These are phyloP conservation scores for Pycnomerus fuliginosus DNA, from an alignment of 2,888 invertebrate genomes.

Conservation along the genomic window DNA sequence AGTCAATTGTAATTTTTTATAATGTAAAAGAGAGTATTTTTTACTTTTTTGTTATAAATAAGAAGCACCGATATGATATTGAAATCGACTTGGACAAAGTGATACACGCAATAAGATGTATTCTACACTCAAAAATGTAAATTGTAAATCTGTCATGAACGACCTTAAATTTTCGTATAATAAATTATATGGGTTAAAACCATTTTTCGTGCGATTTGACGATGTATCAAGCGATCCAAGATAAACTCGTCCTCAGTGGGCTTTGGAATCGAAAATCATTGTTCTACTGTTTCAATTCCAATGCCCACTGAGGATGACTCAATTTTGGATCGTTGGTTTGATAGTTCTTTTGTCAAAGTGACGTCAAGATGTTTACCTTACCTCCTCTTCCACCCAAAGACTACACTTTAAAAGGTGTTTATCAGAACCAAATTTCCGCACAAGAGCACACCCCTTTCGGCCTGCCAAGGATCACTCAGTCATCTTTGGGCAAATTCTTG, in stretches of 20 bases:
- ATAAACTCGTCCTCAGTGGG: too few species aligned
- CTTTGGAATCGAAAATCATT: too few species aligned
- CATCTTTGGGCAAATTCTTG: slow-evolving; percentile 53
- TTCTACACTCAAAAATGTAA: slow-evolving; percentile 37
- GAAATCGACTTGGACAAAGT: slow-evolving; percentile 29
- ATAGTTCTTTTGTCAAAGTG: background rate
- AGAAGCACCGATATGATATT: slow-evolving; percentile 8
- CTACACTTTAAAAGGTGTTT: slow-evolving; percentile 40
- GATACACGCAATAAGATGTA: slow-evolving; percentile 46
- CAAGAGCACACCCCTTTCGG: slow-evolving; percentile 53
- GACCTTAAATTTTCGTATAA: slow-evolving; percentile 48
- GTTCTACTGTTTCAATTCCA: too few species aligned
- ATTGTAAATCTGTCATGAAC: slow-evolving; percentile 45
- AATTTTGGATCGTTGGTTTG: too few species aligned
- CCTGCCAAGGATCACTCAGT: slow-evolving; percentile 56
- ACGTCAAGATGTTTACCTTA: slow-evolving; percentile 43
- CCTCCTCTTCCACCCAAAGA: slow-evolving; percentile 49
- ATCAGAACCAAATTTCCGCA: slow-evolving; percentile 42
- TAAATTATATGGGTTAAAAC: too few species aligned
- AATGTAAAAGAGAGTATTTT: slow-evolving; percentile 10
- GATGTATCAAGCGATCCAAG: too few species aligned
- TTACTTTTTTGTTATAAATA: slow-evolving; percentile 8
- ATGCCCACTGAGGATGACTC: too few species aligned
- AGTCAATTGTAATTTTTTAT: slow-evolving; percentile 18
- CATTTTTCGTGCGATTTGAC: background rate